Conservation (phyloP, 2,888 invertebrate species). For the Octonoba sinensis region DNA sequence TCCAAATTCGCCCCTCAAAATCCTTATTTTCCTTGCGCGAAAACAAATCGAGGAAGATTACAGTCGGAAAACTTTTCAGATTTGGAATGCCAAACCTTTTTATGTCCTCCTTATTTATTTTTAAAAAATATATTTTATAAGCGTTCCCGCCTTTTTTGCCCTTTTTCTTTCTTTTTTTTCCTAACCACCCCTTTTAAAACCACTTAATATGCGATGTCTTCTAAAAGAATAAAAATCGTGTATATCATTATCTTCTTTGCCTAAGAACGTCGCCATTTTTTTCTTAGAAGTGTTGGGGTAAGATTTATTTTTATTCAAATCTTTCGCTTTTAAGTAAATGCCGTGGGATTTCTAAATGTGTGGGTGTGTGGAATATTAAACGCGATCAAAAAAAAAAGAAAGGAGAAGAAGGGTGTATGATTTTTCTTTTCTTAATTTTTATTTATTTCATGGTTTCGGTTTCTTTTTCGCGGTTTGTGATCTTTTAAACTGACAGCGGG, state of each 20-base stretch:
- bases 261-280: conserved; percentile 13
- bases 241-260: conserved; percentile 56
- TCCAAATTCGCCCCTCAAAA: conserved; percentile 35
- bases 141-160: conserved; percentile 1
- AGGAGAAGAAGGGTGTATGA: conserved; percentile 12
- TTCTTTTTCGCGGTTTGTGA: no score
- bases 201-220: conserved; percentile 59
- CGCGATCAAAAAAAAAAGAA: conserved; percentile 30
- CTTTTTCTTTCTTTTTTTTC: conserved; percentile 32
- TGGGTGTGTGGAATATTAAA: conserved; percentile 47
- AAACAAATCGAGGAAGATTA: conserved; percentile 55
- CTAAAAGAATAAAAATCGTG: conserved; percentile 49
- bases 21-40: conserved; percentile 19
- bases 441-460: neutral
- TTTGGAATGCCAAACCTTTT: conserved; percentile 30
- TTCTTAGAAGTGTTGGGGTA: conserved; percentile 4
- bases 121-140: conserved; percentile 24
- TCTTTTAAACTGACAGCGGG: no score
- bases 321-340: conserved; percentile 54
- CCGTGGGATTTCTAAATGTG: conserved; percentile 25
- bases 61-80: conserved; percentile 42
- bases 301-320: conserved; percentile 59
- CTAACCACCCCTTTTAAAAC: conserved; percentile 15
- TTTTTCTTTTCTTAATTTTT: conserved; percentile 9
- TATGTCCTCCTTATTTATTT: conserved; percentile 31